Conservation (phyloP, 2,888 invertebrate genomes). For the Calephelis perditalis region DNA sequence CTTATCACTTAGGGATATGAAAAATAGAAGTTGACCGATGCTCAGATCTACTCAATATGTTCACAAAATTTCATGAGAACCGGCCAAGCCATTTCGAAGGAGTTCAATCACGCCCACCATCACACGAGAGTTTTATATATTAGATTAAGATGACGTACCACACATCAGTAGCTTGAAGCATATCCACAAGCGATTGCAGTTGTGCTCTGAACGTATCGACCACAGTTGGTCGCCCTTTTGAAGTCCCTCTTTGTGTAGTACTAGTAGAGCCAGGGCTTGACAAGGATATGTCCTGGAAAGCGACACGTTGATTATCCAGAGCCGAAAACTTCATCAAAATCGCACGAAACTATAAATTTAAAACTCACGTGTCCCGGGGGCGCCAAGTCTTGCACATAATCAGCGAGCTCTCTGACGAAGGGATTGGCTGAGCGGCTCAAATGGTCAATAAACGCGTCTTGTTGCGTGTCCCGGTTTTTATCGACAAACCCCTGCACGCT, state of each 20-base stretch:
- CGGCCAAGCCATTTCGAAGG: too few species aligned
- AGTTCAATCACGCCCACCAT: too few species aligned
- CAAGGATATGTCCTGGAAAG: slow-evolving; percentile 32
- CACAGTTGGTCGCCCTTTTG: slow-evolving; percentile 92
- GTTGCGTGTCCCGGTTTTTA: slow-evolving; percentile 95
- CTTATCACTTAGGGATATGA: too few species aligned
- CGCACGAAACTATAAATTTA: background rate
- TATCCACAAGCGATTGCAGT: slow-evolving; percentile 91
- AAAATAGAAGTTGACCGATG: too few species aligned
- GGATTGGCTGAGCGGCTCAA: slow-evolving; percentile 90
- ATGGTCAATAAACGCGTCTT: slow-evolving; percentile 94
- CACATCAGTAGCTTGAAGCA: slow-evolving; percentile 92
- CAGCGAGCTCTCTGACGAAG: slow-evolving; percentile 87
- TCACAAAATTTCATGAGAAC: too few species aligned
- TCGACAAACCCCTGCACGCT: slow-evolving; percentile 89
- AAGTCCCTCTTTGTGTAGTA: slow-evolving; percentile 88
- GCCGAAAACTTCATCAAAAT: too few species aligned
- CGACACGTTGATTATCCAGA: background rate
- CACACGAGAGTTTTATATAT: too few species aligned
- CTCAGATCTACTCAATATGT: too few species aligned
- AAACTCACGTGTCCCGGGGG: slow-evolving; percentile 81
- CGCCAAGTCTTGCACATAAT: slow-evolving; percentile 70
- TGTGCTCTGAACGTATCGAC: slow-evolving; percentile 94
- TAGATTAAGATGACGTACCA: slow-evolving; percentile 79
- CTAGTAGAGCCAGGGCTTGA: slow-evolving; percentile 65